phyloP scores from a whole-genome alignment of 2,113 vertebrate genomes.

The Epinephelus lanceolatus region DNA sequence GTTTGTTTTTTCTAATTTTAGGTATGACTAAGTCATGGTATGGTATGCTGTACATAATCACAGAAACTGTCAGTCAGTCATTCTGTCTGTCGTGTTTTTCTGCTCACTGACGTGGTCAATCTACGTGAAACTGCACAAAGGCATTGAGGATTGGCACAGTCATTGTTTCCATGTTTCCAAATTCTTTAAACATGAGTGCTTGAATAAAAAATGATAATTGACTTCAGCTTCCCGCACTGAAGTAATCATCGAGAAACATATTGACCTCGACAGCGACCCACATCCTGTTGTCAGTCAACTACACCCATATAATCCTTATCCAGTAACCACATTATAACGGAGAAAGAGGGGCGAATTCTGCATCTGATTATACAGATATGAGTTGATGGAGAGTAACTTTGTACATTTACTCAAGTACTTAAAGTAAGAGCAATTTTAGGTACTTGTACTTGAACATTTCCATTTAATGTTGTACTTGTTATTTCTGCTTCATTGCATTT shows the following conservation, averaged over 20 bases:
- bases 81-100: no score
- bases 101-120: no score
- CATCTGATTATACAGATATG: no score
- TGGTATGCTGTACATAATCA: no score
- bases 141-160: background rate
- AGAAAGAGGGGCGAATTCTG: background rate
- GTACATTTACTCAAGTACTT: background rate
- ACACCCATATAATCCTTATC: slow-evolving; percentile 18
- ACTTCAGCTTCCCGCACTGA: slow-evolving; percentile 13
- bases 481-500: background rate
- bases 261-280: slow-evolving; percentile 39
- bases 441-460: background rate
- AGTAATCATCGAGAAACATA: slow-evolving; percentile 48
- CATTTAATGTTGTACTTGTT: background rate
- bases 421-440: background rate
- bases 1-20: no score
- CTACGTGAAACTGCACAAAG: no score
- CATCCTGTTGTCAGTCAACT: slow-evolving; percentile 44
- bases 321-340: background rate
- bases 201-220: slow-evolving; percentile 16
- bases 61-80: no score
- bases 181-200: slow-evolving; percentile 5
- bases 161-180: background rate
- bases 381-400: background rate
- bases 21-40: no score